A percentile compares a stretch with the other conserved stretches of the same genome.
These are phyloP conservation scores for Acanthosepion esculentum DNA, from an alignment of 2,888 invertebrate species.

Conservation along the genomic window DNA sequence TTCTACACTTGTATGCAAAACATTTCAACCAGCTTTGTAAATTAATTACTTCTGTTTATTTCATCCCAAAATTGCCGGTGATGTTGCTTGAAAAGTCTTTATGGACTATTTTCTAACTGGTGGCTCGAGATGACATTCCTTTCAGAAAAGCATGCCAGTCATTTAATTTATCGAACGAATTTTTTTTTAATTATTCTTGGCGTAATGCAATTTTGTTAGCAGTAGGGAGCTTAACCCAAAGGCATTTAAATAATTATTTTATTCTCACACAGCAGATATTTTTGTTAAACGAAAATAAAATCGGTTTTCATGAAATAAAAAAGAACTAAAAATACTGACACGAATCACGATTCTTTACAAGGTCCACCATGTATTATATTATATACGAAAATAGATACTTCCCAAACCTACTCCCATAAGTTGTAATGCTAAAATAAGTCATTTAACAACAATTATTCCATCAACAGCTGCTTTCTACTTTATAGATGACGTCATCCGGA, in stretches of 20 bases:
- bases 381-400: not conserved
- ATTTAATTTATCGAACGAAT: not conserved
- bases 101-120: not conserved
- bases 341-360: not conserved
- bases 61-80: not conserved
- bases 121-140: not conserved
- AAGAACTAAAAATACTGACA: not conserved
- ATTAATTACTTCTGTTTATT: too few relatives aligned
- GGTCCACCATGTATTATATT: not conserved
- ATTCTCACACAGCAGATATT: not conserved
- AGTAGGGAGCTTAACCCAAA: not conserved
- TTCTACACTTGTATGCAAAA: too few relatives aligned
- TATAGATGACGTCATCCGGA: too few relatives aligned
- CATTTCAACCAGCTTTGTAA: too few relatives aligned
- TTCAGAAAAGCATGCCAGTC: not conserved
- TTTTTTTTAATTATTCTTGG: not conserved
- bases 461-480: too few relatives aligned
- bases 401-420: not conserved
- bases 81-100: not conserved
- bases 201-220: not conserved
- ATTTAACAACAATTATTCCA: too few relatives aligned
- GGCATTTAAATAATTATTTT: not conserved
- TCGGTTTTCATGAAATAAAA: not conserved
- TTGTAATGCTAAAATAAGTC: not conserved
- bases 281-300: not conserved